These are phyloP conservation scores for Isichthys henryi DNA, from an alignment of 2,113 vertebrate genomes.

Conservation along the genomic window DNA sequence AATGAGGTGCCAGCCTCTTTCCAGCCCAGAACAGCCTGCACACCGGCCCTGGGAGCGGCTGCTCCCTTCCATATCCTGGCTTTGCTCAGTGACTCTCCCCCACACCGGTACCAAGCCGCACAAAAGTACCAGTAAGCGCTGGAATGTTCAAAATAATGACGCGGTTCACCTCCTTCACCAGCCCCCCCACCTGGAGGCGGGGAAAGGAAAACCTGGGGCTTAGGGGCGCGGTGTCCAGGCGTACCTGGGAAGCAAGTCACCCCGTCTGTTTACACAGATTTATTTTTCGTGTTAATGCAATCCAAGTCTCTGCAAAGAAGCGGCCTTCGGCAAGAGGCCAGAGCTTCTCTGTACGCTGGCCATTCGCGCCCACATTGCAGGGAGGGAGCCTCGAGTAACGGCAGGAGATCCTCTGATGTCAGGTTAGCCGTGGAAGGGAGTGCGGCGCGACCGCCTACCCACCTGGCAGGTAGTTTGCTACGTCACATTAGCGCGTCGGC, in stretches of 20 bases:
- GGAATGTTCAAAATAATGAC: slow-evolving; percentile 69
- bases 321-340: not conserved
- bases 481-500: slow-evolving; percentile 41
- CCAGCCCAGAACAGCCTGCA: slow-evolving; percentile 69
- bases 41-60: not conserved
- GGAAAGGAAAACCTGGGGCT: slow-evolving; percentile 45
- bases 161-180: not conserved
- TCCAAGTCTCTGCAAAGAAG: not conserved
- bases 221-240: slow-evolving; percentile 4
- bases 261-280: not conserved
- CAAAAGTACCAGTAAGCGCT: slow-evolving; percentile 70
- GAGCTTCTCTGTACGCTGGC: not conserved
- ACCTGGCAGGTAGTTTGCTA: slow-evolving; percentile 40
- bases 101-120: slow-evolving; percentile 67
- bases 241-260: slow-evolving; percentile 30
- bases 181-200: slow-evolving; percentile 51
- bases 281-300: not conserved
- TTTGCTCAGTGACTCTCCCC: slow-evolving; percentile 51
- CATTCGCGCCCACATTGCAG: not conserved
- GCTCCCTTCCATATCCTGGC: slow-evolving; percentile 25
- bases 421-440: not conserved
- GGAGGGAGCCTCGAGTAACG: too few species aligned
- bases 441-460: slow-evolving; percentile 29
- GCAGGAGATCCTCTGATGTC: too few species aligned
- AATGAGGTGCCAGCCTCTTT: slow-evolving; percentile 91